A percentile compares a stretch with the other conserved stretches of the same genome.
Evolutionary conservation across 1,140 invertebrate species (phyloP).

Genomic region (Drosophila asahinai): DNA sequence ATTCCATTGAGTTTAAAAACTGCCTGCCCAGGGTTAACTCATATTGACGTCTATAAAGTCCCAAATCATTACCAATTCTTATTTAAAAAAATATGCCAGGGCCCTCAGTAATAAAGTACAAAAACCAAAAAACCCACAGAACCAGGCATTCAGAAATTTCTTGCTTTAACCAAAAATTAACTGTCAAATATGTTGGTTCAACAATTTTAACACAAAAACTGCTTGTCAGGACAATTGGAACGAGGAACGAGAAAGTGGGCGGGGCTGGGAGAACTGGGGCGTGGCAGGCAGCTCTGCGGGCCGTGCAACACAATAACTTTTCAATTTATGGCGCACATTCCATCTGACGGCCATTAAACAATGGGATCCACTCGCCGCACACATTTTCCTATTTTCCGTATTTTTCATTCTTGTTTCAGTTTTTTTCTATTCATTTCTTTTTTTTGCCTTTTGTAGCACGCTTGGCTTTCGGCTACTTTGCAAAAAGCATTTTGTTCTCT

Average conservation of each 20-base stretch:
- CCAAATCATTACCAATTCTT: slow-evolving; percentile 1
- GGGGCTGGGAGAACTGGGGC: slow-evolving; percentile 16
- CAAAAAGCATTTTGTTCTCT: slow-evolving; percentile 73
- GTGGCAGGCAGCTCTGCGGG: slow-evolving; percentile 21
- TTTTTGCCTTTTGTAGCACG: slow-evolving; percentile 33
- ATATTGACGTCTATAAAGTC: slow-evolving; percentile 13
- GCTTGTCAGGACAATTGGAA: slow-evolving; percentile 71
- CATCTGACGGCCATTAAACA: slow-evolving; percentile 82
- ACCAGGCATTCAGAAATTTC: slow-evolving; percentile 42
- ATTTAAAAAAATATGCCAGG: neutral
- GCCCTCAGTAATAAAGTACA: neutral
- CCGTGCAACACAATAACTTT: slow-evolving; percentile 79
- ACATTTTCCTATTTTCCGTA: slow-evolving; percentile 76
- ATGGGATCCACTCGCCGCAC: slow-evolving; percentile 66
- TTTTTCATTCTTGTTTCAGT: slow-evolving; percentile 64
- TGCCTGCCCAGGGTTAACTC: neutral
- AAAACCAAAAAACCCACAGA: slow-evolving; percentile 26
- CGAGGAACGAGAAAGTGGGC: slow-evolving; percentile 6
- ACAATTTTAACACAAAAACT: slow-evolving; percentile 71
- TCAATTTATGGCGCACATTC: slow-evolving; percentile 82
- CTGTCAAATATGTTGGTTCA: slow-evolving; percentile 81
- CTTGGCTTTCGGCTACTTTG: slow-evolving; percentile 78
- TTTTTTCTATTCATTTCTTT: slow-evolving; percentile 21
- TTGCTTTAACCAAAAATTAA: slow-evolving; percentile 76
- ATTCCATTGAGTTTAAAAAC: no score